A percentile compares a stretch with the other conserved stretches of the same genome.
Evolutionary conservation across 2,113 vertebrate species (phyloP).

Genomic region (Boulengeromyrus knoepffleri): DNA sequence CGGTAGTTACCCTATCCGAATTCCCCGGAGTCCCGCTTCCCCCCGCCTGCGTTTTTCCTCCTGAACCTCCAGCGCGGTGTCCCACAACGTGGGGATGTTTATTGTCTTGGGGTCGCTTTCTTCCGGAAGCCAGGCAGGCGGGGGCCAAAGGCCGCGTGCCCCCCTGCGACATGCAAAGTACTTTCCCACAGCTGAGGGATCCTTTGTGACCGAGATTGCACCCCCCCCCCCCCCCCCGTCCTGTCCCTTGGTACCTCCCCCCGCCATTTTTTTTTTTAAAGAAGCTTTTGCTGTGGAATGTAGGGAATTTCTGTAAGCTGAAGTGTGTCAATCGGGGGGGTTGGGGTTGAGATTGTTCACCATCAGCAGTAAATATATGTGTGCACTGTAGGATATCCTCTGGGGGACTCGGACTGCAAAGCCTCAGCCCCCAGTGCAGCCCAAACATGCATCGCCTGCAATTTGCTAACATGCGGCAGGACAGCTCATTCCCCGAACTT

Average conservation of each 20-base stretch:
- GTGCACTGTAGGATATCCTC: neutral
- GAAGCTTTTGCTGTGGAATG: neutral
- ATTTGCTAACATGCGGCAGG: neutral
- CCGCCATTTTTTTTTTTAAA: neutral
- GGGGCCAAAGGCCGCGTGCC: slow-evolving; percentile 21
- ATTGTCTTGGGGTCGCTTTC: slow-evolving; percentile 39
- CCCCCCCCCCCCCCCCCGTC: neutral
- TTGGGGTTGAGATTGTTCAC: neutral
- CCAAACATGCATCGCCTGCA: neutral
- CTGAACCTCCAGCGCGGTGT: slow-evolving; percentile 28
- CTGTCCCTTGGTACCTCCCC: neutral
- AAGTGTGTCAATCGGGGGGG: neutral
- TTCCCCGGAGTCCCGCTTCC: neutral
- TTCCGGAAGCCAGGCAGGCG: slow-evolving; percentile 33
- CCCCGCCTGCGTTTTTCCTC: neutral
- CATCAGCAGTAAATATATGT: neutral
- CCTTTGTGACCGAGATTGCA: slow-evolving; percentile 26
- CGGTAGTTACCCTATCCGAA: neutral
- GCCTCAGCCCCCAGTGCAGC: neutral
- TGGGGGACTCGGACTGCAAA: neutral
- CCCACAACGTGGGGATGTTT: slow-evolving; percentile 30
- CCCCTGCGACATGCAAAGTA: slow-evolving; percentile 49
- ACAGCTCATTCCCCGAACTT: neutral
- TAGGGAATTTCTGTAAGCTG: neutral
- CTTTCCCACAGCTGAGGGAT: slow-evolving; percentile 54